Percentiles rank a stretch among this genome's conserved stretches.
phyloP scores from a whole-genome alignment of 2,888 invertebrate genomes.

The Heterodera filipjevi region DNA sequence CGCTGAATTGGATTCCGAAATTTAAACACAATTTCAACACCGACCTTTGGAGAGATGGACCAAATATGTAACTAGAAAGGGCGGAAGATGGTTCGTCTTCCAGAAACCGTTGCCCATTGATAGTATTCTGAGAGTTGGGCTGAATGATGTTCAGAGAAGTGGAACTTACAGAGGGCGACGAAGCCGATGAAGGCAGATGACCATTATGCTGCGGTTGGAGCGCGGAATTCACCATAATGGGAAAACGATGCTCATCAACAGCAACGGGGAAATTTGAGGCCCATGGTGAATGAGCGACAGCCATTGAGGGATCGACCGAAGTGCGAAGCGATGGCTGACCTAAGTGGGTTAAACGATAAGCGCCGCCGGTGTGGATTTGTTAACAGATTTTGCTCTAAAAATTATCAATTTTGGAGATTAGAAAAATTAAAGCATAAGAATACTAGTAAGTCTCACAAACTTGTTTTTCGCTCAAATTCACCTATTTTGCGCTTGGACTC shows the following conservation, averaged over 20 bases:
- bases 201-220: constrained; percentile 6
- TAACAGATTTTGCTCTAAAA: too few species aligned
- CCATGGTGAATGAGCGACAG: background rate
- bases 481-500: too few species aligned
- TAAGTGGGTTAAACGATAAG: too few species aligned
- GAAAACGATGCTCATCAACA: background rate
- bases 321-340: background rate
- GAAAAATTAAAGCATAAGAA: too few species aligned
- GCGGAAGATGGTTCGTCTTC: constrained; percentile 44
- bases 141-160: background rate
- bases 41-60: constrained; percentile 39
- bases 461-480: too few species aligned
- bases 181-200: constrained; percentile 23
- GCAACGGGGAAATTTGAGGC: background rate
- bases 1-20: background rate
- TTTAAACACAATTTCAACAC: background rate
- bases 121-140: background rate
- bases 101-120: constrained; percentile 36
- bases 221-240: background rate
- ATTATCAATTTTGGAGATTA: too few species aligned
- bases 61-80: constrained; percentile 45
- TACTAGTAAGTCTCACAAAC: too few species aligned
- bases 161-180: constrained; percentile 26
- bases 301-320: background rate
- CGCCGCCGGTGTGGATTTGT: too few species aligned